These are phyloP conservation scores for Selenia dentaria DNA, from an alignment of 2,888 invertebrate species.

Conservation along the genomic window DNA sequence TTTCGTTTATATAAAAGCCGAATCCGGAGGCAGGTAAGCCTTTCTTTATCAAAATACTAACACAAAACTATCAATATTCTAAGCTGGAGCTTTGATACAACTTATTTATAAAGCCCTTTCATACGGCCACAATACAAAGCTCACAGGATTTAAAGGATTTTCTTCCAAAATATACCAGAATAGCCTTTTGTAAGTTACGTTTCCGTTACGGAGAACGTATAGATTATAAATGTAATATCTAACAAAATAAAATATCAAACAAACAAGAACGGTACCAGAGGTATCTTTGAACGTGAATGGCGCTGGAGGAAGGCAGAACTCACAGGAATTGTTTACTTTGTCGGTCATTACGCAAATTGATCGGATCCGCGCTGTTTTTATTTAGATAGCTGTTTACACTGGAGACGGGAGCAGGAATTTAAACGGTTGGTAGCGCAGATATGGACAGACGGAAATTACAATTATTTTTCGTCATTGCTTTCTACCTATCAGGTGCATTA, in stretches of 20 bases:
- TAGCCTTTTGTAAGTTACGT: slow-evolving; percentile 1
- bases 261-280: not conserved
- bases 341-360: slow-evolving; percentile 16
- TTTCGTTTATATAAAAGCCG: no score
- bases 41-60: no score
- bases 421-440: slow-evolving; percentile 4
- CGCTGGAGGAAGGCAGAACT: not conserved
- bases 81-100: not conserved
- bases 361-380: slow-evolving; percentile 17
- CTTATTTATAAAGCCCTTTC: not conserved
- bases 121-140: no score
- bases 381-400: slow-evolving; percentile 11
- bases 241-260: no score
- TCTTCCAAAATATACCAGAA: not conserved
- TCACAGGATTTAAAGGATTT: slow-evolving; percentile 2
- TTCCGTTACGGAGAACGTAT: slow-evolving; percentile 3
- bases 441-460: slow-evolving; percentile 4
- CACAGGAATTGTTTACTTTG: slow-evolving; percentile 5
- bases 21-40: no score
- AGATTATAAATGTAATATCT: slow-evolving; percentile 1
- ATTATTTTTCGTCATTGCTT: not conserved
- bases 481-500: no score
- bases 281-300: not conserved
- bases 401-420: not conserved
- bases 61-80: not conserved